phyloP scores from a whole-genome alignment of 1,140 invertebrate species.

The Danaus plexippus region DNA sequence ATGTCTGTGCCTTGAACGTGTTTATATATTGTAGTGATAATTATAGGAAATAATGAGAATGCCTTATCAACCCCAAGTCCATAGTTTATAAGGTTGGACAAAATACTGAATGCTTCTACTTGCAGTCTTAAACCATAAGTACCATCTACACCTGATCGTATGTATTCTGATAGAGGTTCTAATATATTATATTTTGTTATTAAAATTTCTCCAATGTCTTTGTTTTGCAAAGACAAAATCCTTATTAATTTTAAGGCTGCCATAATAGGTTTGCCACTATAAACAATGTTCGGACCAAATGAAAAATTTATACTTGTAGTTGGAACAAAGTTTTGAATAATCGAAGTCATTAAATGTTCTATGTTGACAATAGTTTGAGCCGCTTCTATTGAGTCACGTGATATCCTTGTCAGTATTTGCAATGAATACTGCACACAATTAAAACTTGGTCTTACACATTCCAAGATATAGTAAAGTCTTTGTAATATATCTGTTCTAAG shows the following conservation, averaged over 20 bases:
- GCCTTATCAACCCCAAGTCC: conserved; percentile 52
- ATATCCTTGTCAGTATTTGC: conserved; percentile 80
- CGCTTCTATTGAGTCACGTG: conserved; percentile 77
- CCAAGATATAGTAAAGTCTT: conserved; percentile 81
- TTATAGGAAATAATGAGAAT: conserved; percentile 48
- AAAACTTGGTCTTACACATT: conserved; percentile 75
- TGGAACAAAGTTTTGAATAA: conserved; percentile 76
- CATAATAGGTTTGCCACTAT: conserved; percentile 62
- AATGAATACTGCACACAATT: conserved; percentile 77
- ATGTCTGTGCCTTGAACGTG: conserved; percentile 71
- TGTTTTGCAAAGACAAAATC: conserved; percentile 63
- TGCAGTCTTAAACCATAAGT: conserved; percentile 72
- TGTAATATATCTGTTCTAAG: conserved; percentile 84
- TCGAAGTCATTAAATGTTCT: conserved; percentile 72
- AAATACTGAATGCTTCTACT: conserved; percentile 72
- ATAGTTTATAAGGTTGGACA: conserved; percentile 63
- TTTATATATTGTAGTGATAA: conserved; percentile 66
- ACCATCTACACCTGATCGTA: conserved; percentile 65
- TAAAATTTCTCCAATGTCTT: conserved; percentile 47
- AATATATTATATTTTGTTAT: conserved; percentile 64
- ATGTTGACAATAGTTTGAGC: conserved; percentile 73
- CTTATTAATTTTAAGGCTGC: conserved; percentile 71
- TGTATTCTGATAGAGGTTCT: conserved; percentile 62
- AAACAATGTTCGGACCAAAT: conserved; percentile 43
- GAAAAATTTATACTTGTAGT: conserved; percentile 45